phyloP scores from a whole-genome alignment of 2,113 vertebrate genomes.

The Acrocephalus arundinaceus region DNA sequence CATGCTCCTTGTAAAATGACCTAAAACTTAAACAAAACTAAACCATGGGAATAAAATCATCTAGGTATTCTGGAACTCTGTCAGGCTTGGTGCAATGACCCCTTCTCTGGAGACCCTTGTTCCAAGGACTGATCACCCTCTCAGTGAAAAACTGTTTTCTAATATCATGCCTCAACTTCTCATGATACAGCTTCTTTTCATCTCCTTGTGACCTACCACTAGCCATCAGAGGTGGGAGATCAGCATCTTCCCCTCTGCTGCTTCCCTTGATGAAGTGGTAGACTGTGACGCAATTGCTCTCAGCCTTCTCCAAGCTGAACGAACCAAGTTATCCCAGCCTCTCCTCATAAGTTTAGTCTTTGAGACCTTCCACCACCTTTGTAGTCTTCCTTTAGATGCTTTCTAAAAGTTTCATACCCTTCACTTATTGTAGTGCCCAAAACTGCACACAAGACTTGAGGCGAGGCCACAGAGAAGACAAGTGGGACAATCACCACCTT shows the following conservation, averaged over 20 bases:
- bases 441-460: neutral
- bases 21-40: neutral
- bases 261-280: neutral
- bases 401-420: neutral
- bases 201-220: neutral
- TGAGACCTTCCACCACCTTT: neutral
- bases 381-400: neutral
- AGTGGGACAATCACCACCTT: neutral
- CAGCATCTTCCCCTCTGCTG: neutral
- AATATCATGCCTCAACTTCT: neutral
- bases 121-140: accelerated
- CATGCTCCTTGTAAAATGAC: neutral
- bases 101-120: neutral
- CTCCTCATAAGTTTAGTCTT: neutral
- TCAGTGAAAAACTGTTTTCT: neutral
- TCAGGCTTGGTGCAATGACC: neutral
- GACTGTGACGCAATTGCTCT: neutral
- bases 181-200: accelerated
- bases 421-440: accelerated
- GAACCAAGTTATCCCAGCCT: neutral
- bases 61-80: neutral
- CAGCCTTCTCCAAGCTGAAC: neutral
- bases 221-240: neutral
- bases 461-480: accelerated
- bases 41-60: neutral